These are phyloP conservation scores for Oncorhynchus tshawytscha DNA, from an alignment of 2,113 vertebrate species.

Conservation along the genomic window DNA sequence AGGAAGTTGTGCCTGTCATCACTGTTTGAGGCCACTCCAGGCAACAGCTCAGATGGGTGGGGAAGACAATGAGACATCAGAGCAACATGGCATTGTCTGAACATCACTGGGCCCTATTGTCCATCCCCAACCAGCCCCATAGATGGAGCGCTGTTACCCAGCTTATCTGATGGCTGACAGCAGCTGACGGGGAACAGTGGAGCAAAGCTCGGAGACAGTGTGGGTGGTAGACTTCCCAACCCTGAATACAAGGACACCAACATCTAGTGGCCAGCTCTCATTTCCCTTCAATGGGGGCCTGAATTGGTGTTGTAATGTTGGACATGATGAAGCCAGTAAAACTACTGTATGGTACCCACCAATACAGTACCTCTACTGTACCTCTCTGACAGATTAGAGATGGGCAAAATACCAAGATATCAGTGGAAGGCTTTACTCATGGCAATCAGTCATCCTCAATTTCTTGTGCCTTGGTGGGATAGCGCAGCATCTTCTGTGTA, in stretches of 20 bases:
- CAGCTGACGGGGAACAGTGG: neutral
- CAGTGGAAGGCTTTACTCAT: constrained; percentile 8
- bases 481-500: no score
- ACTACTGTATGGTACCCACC: neutral
- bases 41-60: no score
- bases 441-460: constrained; percentile 24
- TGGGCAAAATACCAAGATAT: constrained; percentile 23
- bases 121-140: constrained; percentile 11
- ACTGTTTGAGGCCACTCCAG: no score
- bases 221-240: no score
- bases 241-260: no score
- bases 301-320: no score
- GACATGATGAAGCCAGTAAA: no score
- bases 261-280: no score
- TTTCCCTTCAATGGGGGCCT: no score
- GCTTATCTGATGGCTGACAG: constrained; percentile 49
- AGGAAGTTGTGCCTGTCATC: no score
- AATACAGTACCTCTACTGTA: neutral
- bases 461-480: no score
- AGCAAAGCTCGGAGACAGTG: neutral
- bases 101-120: constrained; percentile 15
- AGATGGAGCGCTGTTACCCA: constrained; percentile 33
- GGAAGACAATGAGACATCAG: no score
- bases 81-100: neutral
- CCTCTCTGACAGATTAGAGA: neutral